Evolutionary conservation across 2,888 invertebrate species (phyloP).

Genomic region (Pyrrhopygopsis socrates): DNA sequence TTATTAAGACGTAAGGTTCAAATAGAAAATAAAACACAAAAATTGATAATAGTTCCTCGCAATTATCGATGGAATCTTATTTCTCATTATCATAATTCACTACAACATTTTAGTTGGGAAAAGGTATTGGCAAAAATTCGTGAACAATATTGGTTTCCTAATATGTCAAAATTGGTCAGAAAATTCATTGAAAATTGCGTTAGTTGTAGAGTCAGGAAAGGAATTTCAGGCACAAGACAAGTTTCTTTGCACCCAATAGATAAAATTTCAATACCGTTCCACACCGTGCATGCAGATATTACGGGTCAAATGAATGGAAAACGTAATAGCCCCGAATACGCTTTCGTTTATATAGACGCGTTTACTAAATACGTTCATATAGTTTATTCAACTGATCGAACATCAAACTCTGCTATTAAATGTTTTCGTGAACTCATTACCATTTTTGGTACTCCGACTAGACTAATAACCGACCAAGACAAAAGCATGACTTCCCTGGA

Average conservation of each 20-base stretch:
- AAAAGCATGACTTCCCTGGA: background rate
- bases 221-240: background rate
- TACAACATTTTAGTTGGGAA: constrained; percentile 10
- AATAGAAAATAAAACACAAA: background rate
- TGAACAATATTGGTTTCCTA: constrained; percentile 12
- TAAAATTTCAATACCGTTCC: background rate
- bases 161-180: constrained; percentile 3
- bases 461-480: background rate
- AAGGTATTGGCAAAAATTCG: background rate
- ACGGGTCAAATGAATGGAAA: constrained; percentile 46
- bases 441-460: background rate
- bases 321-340: constrained; percentile 75
- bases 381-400: constrained; percentile 41
- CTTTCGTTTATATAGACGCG: constrained; percentile 75
- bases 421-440: background rate
- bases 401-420: background rate
- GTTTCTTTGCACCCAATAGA: background rate
- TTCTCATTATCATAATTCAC: background rate
- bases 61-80: constrained; percentile 1
- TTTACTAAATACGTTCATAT: constrained; percentile 75
- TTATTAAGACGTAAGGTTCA: background rate
- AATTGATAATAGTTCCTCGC: background rate
- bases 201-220: background rate
- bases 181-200: constrained; percentile 22
- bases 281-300: background rate